Conservation (phyloP, 2,113 vertebrate genomes). For the Pan paniscus region DNA sequence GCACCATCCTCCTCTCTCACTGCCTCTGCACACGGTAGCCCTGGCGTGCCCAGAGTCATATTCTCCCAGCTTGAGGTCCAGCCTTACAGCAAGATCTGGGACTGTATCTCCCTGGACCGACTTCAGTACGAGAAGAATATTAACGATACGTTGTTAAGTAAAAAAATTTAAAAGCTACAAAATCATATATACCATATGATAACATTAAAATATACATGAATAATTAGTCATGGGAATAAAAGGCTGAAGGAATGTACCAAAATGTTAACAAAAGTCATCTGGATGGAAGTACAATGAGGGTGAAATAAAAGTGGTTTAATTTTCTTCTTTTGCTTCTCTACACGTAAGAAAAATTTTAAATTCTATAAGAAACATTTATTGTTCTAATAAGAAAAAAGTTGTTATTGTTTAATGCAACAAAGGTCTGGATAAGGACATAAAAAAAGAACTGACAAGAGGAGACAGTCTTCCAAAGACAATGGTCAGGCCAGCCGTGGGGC, state of each 20-base stretch:
- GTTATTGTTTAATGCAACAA: background rate
- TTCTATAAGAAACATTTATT: background rate
- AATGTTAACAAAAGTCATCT: background rate
- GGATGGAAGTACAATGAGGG: background rate
- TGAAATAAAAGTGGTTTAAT: background rate
- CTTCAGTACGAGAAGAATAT: background rate
- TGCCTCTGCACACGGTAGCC: background rate
- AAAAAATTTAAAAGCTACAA: background rate
- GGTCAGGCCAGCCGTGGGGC: background rate
- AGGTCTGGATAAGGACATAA: background rate
- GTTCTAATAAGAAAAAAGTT: background rate
- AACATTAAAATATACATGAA: background rate
- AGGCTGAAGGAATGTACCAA: background rate
- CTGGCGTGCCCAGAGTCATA: too few species aligned
- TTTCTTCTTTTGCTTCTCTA: background rate
- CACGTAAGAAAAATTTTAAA: background rate
- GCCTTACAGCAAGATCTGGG: background rate
- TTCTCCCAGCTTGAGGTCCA: background rate
- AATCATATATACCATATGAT: background rate
- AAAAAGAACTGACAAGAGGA: background rate
- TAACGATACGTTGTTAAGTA: background rate
- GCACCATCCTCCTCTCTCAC: too few species aligned
- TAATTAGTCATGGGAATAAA: background rate
- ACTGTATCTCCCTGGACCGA: background rate
- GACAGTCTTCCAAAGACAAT: background rate